Evolutionary conservation across 2,113 vertebrate genomes (phyloP).

Genomic region (Mastomys natalensis): DNA sequence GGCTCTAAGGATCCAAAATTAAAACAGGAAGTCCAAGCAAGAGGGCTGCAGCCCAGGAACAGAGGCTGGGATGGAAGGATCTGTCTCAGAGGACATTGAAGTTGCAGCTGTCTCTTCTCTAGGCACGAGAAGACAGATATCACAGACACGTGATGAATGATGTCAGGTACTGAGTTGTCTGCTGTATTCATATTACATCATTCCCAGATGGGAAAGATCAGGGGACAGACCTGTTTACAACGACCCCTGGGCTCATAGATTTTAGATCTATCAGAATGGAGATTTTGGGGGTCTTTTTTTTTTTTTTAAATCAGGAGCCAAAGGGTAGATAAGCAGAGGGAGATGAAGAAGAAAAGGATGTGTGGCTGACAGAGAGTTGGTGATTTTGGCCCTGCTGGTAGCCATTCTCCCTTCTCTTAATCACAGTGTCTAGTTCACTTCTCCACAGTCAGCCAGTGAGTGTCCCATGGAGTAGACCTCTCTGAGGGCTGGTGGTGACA

Average conservation of each 20-base stretch:
- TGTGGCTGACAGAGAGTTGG: background rate
- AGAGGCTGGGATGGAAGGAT: background rate
- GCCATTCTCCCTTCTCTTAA: background rate
- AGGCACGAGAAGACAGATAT: background rate
- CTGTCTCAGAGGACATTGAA: background rate
- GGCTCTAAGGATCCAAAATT: constrained; percentile 45
- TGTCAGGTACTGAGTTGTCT: background rate
- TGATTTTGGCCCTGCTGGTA: background rate
- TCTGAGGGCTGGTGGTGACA: background rate
- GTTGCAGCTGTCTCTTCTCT: background rate
- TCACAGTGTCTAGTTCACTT: background rate
- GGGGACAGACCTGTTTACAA: background rate
- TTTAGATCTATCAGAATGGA: background rate
- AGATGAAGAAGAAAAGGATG: background rate
- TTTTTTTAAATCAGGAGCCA: background rate
- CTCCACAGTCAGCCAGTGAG: background rate
- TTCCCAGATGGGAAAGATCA: background rate
- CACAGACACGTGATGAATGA: background rate
- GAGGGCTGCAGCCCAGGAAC: background rate
- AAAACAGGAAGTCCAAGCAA: constrained; percentile 68
- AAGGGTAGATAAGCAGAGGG: background rate
- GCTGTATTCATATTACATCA: background rate
- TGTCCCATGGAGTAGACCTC: background rate
- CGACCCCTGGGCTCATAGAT: background rate
- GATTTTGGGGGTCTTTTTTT: background rate